phyloP scores from a whole-genome alignment of 2,888 invertebrate species.

The Lepidocyrtinus sp. region DNA sequence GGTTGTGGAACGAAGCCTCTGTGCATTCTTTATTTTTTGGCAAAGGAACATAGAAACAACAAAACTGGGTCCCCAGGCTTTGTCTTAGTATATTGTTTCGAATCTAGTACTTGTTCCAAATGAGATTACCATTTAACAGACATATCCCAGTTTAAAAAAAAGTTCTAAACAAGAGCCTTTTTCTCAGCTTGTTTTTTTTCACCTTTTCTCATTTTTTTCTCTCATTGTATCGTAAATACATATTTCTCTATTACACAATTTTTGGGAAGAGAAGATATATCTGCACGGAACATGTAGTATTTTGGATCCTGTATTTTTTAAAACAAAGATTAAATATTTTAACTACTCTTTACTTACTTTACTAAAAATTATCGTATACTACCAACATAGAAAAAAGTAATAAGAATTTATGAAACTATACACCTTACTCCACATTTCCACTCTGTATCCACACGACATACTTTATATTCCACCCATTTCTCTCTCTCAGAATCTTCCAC shows the following conservation, averaged over 20 bases:
- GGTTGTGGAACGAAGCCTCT: slow-evolving; percentile 1
- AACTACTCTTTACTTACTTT: neutral
- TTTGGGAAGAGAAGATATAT: no score
- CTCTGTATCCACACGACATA: neutral
- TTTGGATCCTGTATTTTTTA: neutral
- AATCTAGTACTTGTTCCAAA: no score
- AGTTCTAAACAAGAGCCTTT: neutral
- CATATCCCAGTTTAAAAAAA: neutral
- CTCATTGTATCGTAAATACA: neutral
- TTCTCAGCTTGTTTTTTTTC: neutral
- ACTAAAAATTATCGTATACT: neutral
- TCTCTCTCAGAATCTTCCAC: neutral
- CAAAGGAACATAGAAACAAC: neutral
- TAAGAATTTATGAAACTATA: slow-evolving; percentile 4
- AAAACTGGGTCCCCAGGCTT: neutral
- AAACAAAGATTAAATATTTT: neutral
- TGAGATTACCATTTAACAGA: no score
- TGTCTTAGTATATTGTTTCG: neutral
- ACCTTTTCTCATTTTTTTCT: neutral
- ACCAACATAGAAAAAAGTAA: neutral
- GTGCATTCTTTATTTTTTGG: neutral
- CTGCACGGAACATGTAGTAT: neutral
- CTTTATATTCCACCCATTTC: neutral
- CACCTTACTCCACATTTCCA: slow-evolving; percentile 7
- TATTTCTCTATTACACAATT: neutral